Conservation (phyloP, 2,888 invertebrate species). For the Imbricaverruca yamaguchii region DNA sequence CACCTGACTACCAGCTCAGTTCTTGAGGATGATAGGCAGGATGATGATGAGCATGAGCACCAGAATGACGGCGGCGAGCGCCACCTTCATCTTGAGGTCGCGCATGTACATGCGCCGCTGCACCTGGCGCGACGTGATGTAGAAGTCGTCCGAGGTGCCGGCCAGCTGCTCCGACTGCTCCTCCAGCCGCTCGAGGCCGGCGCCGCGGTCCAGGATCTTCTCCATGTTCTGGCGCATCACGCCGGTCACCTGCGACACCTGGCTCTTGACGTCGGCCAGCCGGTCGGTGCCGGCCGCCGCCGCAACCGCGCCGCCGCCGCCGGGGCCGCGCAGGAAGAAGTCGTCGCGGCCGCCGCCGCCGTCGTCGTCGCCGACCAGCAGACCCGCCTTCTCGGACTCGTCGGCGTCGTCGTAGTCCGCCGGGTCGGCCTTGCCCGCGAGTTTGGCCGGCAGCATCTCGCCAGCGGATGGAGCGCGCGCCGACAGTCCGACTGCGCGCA, state of each 20-base stretch:
- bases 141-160: neutral
- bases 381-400: neutral
- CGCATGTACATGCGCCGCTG: neutral
- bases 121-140: neutral
- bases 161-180: constrained; percentile 9
- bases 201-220: neutral
- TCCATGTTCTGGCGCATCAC: neutral
- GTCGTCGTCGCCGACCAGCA: neutral
- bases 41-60: neutral
- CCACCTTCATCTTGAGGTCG: constrained; percentile 4
- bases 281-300: neutral
- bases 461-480: too few species aligned
- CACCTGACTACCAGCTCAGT: neutral
- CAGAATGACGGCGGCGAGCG: neutral
- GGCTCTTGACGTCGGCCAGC: neutral
- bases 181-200: neutral
- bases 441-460: neutral
- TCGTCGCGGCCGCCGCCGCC: neutral
- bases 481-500: too few species aligned
- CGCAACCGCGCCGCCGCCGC: neutral
- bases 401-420: neutral
- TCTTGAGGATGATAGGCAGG: neutral
- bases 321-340: constrained; percentile 8
- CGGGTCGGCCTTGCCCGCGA: neutral
- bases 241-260: neutral